A percentile compares a stretch with the other conserved stretches of the same genome.
phyloP scores from a whole-genome alignment of 2,888 invertebrate genomes.

The Ophion costatus region DNA sequence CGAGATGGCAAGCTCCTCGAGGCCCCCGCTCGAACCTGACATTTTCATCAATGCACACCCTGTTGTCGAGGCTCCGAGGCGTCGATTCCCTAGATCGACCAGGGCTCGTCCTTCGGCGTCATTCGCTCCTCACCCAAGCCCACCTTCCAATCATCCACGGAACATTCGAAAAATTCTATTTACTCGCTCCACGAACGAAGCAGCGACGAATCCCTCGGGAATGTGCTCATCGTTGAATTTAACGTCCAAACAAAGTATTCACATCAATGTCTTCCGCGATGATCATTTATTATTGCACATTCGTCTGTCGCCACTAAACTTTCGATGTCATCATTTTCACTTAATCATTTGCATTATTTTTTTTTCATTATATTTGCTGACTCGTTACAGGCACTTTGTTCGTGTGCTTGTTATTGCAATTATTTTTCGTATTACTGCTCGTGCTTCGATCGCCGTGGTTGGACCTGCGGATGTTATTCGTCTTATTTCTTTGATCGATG shows the following conservation, averaged over 20 bases:
- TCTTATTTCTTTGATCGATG: neutral
- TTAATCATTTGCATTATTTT: neutral
- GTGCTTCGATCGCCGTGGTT: neutral
- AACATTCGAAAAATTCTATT: neutral
- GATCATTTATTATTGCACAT: neutral
- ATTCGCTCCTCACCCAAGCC: neutral
- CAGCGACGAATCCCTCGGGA: neutral
- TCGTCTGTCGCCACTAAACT: neutral
- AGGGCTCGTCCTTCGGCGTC: slow-evolving; percentile 28
- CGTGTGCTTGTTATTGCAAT: neutral
- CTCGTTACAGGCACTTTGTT: neutral
- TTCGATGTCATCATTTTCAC: neutral
- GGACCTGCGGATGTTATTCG: neutral
- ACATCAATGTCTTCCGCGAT: neutral
- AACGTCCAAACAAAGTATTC: neutral
- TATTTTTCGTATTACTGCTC: neutral
- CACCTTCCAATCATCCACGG: slow-evolving; percentile 10
- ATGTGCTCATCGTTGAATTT: neutral
- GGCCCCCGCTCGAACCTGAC: slow-evolving; percentile 79
- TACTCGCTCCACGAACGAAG: neutral
- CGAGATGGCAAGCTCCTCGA: slow-evolving; percentile 72
- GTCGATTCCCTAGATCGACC: slow-evolving; percentile 33
- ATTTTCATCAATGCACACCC: slow-evolving; percentile 70
- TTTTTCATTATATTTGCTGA: neutral
- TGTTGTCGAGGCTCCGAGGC: slow-evolving; percentile 36